Base-by-base conservation (phyloP, 2,113 vertebrate genomes). In the Megaceryle maxima region DNA sequence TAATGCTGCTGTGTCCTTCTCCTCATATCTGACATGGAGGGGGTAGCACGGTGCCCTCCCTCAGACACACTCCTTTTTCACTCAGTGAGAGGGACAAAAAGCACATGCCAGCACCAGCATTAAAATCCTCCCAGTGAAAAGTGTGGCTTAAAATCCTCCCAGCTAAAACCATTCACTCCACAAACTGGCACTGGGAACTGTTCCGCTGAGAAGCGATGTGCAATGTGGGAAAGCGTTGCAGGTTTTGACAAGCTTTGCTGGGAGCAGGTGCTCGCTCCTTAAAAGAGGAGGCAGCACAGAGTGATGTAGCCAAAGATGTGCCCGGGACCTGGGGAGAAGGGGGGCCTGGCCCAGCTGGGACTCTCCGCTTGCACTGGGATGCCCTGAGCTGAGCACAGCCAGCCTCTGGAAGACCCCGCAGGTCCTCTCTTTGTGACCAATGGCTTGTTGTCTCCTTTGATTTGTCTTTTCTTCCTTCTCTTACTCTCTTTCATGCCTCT, bases 341-440 rank as follows among this genome's bases (percentile, higher is more conserved):
- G 39, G 9, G 12, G 39, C 70, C 35, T 22, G 33, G 35, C 16
- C 33, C 51, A 37, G 51, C 12, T 5, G 3, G 35, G 25, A 46
- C 18, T 13, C 22, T 26, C 21, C 0, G 1, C 29, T 37, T 24
- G n/a, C 55, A n/a, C 1, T 0, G 24, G 46, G 57, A 37, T 43
- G n/a, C 79, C 43, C 79, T 18, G 48, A 2, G 4, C 62, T 1
- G 2, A 55, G 39, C 22, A 20, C 28, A 7, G 24, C 29, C 4
- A 13, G 28, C 19, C 66, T 37, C 67, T 59, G 50, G 41, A 59
- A 80, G 63, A 68, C 35, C 9, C 21, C 5, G 2, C 2, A 1
- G 19, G 11, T 57, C 43, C 37, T 69, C 25, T 21, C 10, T 25
- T 37, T 13, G 8, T 21, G 55, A 14, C 43, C 29, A 33, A 7